Conservation (phyloP, 2,888 invertebrate genomes). For the Erebia ligea region DNA sequence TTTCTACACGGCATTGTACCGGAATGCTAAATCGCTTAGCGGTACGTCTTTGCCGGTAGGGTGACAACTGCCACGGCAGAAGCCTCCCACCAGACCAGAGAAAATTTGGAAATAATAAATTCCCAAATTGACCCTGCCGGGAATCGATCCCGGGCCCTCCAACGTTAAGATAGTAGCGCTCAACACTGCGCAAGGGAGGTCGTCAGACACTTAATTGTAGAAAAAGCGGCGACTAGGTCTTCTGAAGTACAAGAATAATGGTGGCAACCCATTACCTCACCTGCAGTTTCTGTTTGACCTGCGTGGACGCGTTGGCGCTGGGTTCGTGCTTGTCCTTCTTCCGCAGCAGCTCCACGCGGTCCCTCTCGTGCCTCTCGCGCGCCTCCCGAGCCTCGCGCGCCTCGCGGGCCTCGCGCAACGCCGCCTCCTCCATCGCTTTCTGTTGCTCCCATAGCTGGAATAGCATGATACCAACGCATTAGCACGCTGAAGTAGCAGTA, state of each 20-base stretch:
- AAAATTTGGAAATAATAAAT: too few relatives aligned
- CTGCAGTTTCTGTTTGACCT: slow-evolving; percentile 97
- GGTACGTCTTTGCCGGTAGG: too few relatives aligned
- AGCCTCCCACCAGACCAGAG: too few relatives aligned
- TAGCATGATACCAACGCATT: background rate
- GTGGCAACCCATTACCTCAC: slow-evolving; percentile 63
- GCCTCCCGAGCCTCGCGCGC: slow-evolving; percentile 89
- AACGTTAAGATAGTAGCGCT: too few relatives aligned
- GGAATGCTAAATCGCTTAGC: too few relatives aligned
- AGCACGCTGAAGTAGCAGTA: background rate
- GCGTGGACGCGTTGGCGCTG: slow-evolving; percentile 97
- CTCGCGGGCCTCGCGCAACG: slow-evolving; percentile 90
- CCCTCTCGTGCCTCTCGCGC: slow-evolving; percentile 89
- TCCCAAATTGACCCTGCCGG: too few relatives aligned
- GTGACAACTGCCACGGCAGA: too few relatives aligned
- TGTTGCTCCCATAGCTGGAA: slow-evolving; percentile 84
- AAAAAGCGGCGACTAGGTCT: too few relatives aligned
- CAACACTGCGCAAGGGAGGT: too few relatives aligned
- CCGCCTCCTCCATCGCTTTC: slow-evolving; percentile 91
- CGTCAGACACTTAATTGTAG: too few relatives aligned
- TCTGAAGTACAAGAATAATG: background rate
- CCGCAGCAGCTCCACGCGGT: slow-evolving; percentile 92
- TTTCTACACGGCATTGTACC: too few relatives aligned
- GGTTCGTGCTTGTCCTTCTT: slow-evolving; percentile 98
- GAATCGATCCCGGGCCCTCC: too few relatives aligned